Evolutionary conservation across 2,113 vertebrate genomes (phyloP), one percentile per base, ranked within the genome.

Genomic region (Phocoena phocoena): DNA sequence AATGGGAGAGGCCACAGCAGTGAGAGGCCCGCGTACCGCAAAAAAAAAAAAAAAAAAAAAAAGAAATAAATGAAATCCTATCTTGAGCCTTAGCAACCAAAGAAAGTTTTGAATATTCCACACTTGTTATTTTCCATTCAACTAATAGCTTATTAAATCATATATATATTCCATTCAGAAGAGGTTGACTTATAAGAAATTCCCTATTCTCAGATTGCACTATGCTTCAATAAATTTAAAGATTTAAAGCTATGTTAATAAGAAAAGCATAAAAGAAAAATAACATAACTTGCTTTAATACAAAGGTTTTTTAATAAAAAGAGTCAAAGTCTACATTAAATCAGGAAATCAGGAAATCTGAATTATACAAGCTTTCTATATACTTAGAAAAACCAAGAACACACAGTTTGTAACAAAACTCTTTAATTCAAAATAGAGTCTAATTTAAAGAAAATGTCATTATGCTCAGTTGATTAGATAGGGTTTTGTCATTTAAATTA

Each of bases 241-340:
- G 28, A 83, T 41, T 94, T 95, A 95, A 97, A 97, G 65, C 55
- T 88, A 53, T 50, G 74, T 80, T 80, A 95, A 44, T 65, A 95
- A 95, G 68, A 96, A 97, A 88, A 95, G 60, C 83, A 88, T 93
- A 83, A 93, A 97, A 92, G 93, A 97, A 97, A 97, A 97, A 91
- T 94, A 97, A 92, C 90, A 79, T 97, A 97, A 96, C 60, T 97
- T 93, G 82, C 77, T 97, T 97, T 95, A 91, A 93, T 98, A 96
- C 77, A 97, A 97, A 98, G 41, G 25, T 62, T 97, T 98, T 98
- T 97, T 97, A 96, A 97, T 95, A 88, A 98, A 98, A 98, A 98
- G 97, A 80, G 82, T 87, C 74, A 84, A 93, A 90, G 76, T 97
- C 97, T 98, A 97, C 95, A 96, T 97, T 97, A 96, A 97, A 95